Evolutionary conservation across 2,113 vertebrate species (phyloP).

Genomic region (Chaenogobius annularis): DNA sequence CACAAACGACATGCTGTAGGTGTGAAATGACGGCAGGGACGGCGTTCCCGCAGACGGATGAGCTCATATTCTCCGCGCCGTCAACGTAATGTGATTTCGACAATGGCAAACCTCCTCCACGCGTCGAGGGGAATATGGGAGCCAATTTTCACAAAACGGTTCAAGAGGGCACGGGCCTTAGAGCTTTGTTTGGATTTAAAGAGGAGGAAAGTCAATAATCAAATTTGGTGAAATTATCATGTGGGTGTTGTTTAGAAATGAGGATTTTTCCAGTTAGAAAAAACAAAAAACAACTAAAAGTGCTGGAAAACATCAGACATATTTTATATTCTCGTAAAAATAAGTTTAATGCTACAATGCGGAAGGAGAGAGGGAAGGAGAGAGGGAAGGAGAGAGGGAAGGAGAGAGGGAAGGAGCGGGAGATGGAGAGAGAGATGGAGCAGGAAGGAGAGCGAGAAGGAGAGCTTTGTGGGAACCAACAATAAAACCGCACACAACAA

Average conservation of each 20-base stretch:
- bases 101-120: conserved; percentile 8
- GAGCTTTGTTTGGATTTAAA: not conserved
- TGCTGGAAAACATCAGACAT: too few relatives aligned
- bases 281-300: too few relatives aligned
- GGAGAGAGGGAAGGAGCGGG: too few relatives aligned
- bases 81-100: conserved; percentile 13
- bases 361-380: too few relatives aligned
- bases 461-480: too few relatives aligned
- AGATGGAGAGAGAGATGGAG: too few relatives aligned
- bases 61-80: conserved; percentile 2
- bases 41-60: conserved; percentile 5
- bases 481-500: too few relatives aligned
- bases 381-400: too few relatives aligned
- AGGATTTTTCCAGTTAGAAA: not conserved
- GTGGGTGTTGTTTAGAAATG: not conserved
- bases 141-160: not conserved
- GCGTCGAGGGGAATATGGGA: not conserved
- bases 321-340: too few relatives aligned
- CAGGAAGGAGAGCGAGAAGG: too few relatives aligned
- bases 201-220: not conserved
- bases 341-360: too few relatives aligned
- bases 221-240: not conserved
- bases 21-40: not conserved
- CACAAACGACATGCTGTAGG: not conserved
- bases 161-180: not conserved